A percentile compares a stretch with the other conserved stretches of the same genome.
phyloP scores from a whole-genome alignment of 2,113 vertebrate genomes.

The Notarius lentiginosus region DNA sequence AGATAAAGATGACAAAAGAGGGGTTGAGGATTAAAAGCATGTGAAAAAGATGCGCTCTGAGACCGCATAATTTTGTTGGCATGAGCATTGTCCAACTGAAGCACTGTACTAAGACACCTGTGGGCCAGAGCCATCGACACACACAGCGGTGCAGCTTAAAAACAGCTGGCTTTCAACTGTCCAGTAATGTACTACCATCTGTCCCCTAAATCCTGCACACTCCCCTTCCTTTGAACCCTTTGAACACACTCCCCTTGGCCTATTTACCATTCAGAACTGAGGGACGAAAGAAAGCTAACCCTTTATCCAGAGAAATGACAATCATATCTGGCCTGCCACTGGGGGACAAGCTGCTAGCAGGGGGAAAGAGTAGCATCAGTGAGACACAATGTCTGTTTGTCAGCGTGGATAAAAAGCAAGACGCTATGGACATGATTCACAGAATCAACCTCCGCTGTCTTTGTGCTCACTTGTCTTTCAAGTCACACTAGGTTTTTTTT shows the following conservation, averaged over 20 bases:
- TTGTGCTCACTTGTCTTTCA: background rate
- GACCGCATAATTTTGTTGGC: slow-evolving; percentile 17
- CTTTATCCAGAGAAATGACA: slow-evolving; percentile 27
- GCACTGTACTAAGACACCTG: slow-evolving; percentile 23
- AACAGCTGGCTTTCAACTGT: slow-evolving; percentile 6
- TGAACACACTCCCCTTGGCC: slow-evolving; percentile 15
- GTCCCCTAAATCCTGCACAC: slow-evolving; percentile 8
- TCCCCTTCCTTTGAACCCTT: background rate
- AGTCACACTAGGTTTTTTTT: background rate
- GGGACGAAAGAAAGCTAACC: slow-evolving; percentile 16
- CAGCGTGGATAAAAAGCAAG: background rate
- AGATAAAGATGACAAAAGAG: slow-evolving; percentile 51
- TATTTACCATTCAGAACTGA: slow-evolving; percentile 14
- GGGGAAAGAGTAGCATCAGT: slow-evolving; percentile 1
- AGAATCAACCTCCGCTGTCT: background rate
- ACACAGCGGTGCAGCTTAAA: background rate
- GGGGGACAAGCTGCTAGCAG: slow-evolving; percentile 7
- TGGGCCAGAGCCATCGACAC: background rate
- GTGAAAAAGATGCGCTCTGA: slow-evolving; percentile 8
- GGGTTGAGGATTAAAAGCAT: slow-evolving; percentile 37
- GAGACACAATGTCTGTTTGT: slow-evolving; percentile 13
- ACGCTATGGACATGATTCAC: background rate
- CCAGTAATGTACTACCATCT: slow-evolving; percentile 2
- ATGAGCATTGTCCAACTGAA: slow-evolving; percentile 1
- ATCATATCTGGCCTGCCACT: slow-evolving; percentile 23